phyloP scores from a whole-genome alignment of 2,888 invertebrate genomes.

The Trypoxylon attenuatum region DNA sequence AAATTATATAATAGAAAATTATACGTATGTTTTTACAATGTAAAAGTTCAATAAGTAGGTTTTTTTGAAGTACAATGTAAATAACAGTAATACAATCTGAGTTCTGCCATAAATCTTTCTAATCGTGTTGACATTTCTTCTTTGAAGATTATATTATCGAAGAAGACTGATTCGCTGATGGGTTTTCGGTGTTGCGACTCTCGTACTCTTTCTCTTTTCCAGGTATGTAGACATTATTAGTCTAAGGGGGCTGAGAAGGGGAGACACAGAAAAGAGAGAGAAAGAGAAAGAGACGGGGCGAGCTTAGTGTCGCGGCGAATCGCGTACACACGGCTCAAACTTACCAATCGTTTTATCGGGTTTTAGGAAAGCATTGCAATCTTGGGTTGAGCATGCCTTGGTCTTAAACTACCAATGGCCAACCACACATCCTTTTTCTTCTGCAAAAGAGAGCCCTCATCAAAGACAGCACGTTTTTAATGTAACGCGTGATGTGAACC shows the following conservation, averaged over 20 bases:
- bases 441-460: conserved; percentile 74
- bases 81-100: conserved; percentile 38
- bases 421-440: conserved; percentile 74
- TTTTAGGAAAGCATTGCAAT: conserved; percentile 74
- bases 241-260: conserved; percentile 49
- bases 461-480: conserved; percentile 72
- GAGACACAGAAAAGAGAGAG: conserved; percentile 29
- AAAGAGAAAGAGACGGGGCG: conserved; percentile 54
- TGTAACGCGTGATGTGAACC: conserved; percentile 68
- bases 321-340: conserved; percentile 70
- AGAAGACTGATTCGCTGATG: conserved; percentile 37
- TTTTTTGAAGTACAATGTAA: too few species aligned
- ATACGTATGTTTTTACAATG: conserved; percentile 41
- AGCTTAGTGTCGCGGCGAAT: conserved; percentile 63
- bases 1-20: conserved; percentile 54
- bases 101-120: conserved; percentile 35
- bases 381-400: conserved; percentile 74
- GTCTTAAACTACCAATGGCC: conserved; percentile 74
- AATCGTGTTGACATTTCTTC: conserved; percentile 45
- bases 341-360: conserved; percentile 73
- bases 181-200: conserved; percentile 44
- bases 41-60: conserved; percentile 37
- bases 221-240: conserved; percentile 45
- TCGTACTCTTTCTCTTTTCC: conserved; percentile 57
- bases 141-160: conserved; percentile 36